These are phyloP conservation scores for Sarcophaga caerulescens DNA, from an alignment of 2,888 invertebrate genomes.

Conservation along the genomic window DNA sequence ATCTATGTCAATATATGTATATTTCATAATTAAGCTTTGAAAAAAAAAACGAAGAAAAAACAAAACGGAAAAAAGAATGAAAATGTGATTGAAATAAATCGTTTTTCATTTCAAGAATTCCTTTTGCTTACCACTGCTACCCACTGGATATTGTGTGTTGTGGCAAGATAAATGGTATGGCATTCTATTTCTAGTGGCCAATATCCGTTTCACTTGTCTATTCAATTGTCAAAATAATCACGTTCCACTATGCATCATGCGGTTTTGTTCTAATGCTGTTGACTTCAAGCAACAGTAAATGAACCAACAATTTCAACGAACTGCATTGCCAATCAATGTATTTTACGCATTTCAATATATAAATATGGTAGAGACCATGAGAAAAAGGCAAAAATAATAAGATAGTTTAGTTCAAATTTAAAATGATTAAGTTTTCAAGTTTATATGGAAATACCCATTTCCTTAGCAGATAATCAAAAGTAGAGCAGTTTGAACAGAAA, in stretches of 20 bases:
- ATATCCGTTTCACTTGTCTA: conserved; percentile 66
- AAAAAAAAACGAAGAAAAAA: no score
- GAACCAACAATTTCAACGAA: not conserved
- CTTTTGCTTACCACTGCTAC: conserved; percentile 2
- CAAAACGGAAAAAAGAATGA: not conserved
- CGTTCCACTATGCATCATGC: conserved; percentile 60
- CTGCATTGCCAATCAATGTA: conserved; percentile 36
- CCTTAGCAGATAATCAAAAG: conserved; percentile 23
- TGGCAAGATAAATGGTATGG: conserved; percentile 47
- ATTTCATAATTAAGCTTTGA: no score
- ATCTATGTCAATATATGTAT: no score
- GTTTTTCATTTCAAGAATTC: not conserved
- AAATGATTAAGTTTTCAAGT: not conserved
- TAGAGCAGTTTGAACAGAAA: conserved; percentile 58
- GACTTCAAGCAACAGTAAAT: not conserved
- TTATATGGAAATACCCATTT: conserved; percentile 50
- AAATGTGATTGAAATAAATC: not conserved
- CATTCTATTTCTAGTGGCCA: conserved; percentile 52
- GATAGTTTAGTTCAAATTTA: no score
- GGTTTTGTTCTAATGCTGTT: conserved; percentile 40
- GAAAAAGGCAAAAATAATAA: no score
- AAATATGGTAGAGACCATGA: conserved; percentile 50
- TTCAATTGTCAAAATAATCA: conserved; percentile 67
- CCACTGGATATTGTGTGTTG: conserved; percentile 41
- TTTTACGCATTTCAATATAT: conserved; percentile 39